phyloP scores from a whole-genome alignment of 2,113 vertebrate species.

The Sylvia atricapilla region DNA sequence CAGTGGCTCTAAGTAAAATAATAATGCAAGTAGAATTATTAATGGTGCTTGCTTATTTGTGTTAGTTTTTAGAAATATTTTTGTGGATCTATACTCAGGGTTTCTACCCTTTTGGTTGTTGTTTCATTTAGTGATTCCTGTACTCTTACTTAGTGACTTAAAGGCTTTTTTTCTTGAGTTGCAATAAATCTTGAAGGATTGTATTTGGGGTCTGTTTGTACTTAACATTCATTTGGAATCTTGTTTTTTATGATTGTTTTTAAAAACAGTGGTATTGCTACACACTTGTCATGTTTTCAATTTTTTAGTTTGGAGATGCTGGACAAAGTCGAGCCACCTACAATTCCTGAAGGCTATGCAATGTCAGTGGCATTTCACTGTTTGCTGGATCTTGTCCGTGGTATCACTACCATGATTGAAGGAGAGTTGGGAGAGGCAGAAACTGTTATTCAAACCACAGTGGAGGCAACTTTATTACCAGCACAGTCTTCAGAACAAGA shows the following conservation, averaged over 20 bases:
- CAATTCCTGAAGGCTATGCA: conserved; percentile 96
- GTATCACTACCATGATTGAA: conserved; percentile 96
- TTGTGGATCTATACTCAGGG: neutral
- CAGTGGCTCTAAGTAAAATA: neutral
- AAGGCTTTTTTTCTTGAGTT: neutral
- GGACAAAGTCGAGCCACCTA: conserved; percentile 97
- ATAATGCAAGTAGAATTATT: neutral
- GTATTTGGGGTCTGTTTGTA: neutral
- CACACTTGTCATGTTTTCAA: neutral
- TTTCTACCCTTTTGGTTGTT: neutral
- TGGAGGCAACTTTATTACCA: conserved; percentile 66
- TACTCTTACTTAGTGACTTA: neutral
- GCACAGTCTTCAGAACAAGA: conserved; percentile 67
- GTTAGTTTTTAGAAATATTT: neutral
- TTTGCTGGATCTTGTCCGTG: conserved; percentile 93
- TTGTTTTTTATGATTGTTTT: neutral
- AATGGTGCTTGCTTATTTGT: neutral
- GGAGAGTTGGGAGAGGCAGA: conserved; percentile 83
- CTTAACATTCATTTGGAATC: neutral
- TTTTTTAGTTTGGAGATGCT: conserved; percentile 91
- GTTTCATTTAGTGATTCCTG: neutral
- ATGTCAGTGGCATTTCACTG: conserved; percentile 98
- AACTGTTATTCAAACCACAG: conserved; percentile 52
- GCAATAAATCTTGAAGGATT: neutral
- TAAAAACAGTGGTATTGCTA: neutral